Conservation (phyloP, 2,888 invertebrate genomes). For the Nebria brevicollis region DNA sequence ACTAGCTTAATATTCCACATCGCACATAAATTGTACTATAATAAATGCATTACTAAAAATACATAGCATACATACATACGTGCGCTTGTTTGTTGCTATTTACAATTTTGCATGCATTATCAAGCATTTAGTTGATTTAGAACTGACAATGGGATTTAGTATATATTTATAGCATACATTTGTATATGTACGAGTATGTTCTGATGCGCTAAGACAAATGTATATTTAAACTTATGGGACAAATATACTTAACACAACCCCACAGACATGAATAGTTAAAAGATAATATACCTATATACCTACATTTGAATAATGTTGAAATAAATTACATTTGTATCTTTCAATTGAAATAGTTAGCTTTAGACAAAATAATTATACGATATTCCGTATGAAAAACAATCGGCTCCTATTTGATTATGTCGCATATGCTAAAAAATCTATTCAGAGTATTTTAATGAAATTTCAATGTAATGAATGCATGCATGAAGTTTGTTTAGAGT, state of each 20-base stretch:
- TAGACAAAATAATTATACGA: not conserved
- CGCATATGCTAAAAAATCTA: constrained; percentile 29
- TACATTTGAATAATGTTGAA: too few relatives aligned
- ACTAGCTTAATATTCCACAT: not conserved
- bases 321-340: too few relatives aligned
- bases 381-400: not conserved
- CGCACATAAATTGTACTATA: not conserved
- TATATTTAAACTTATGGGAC: too few relatives aligned
- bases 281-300: too few relatives aligned
- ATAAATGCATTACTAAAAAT: not conserved
- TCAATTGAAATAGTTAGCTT: too few relatives aligned
- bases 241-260: too few relatives aligned
- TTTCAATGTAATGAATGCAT: constrained; percentile 52
- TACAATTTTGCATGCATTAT: not conserved
- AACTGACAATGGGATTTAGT: not conserved
- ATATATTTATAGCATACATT: not conserved
- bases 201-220: too few relatives aligned
- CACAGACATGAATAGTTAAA: too few relatives aligned
- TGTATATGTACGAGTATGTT: too few relatives aligned
- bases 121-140: not conserved
- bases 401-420: not conserved
- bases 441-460: constrained; percentile 49
- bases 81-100: not conserved
- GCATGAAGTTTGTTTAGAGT: constrained; percentile 54
- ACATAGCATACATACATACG: not conserved